Conservation (phyloP, 2,113 vertebrate species). For the Centropristis striata region DNA sequence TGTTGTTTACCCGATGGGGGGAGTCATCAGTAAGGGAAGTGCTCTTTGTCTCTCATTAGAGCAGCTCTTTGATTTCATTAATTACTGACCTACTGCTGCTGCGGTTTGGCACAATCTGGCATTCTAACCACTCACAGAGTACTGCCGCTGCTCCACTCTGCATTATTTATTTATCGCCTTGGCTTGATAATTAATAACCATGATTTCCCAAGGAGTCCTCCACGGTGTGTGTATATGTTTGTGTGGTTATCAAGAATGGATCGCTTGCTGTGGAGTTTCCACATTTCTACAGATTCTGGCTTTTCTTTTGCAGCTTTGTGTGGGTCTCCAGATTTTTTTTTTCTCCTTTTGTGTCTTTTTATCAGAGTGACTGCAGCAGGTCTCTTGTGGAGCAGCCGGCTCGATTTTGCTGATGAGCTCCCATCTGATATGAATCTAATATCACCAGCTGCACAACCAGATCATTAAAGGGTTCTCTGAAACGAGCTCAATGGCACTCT, state of each 20-base stretch:
- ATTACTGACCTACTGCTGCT: conserved; percentile 76
- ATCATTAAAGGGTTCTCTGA: conserved; percentile 33
- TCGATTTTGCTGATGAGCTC: conserved; percentile 56
- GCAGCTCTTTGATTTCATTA: conserved; percentile 78
- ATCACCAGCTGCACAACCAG: conserved; percentile 43
- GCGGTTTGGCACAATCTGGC: conserved; percentile 67
- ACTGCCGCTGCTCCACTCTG: conserved; percentile 51
- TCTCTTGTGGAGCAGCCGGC: conserved; percentile 14
- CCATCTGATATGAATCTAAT: conserved; percentile 51
- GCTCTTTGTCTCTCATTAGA: conserved; percentile 76
- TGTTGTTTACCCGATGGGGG: conserved; percentile 43
- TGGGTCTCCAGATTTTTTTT: background rate
- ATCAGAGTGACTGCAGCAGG: conserved; percentile 18
- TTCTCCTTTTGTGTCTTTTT: conserved; percentile 13
- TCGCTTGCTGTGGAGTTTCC: background rate
- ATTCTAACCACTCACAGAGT: conserved; percentile 52
- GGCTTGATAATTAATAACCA: conserved; percentile 69
- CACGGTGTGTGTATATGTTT: conserved; percentile 6
- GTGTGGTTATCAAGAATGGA: conserved; percentile 23
- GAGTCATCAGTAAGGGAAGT: conserved; percentile 55
- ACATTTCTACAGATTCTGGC: background rate
- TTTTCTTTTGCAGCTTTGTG: background rate
- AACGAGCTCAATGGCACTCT: background rate
- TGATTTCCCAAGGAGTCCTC: conserved; percentile 60
- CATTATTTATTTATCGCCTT: conserved; percentile 75